These are phyloP conservation scores for Synergus laeviventris DNA, from an alignment of 2,888 invertebrate species.

Conservation along the genomic window DNA sequence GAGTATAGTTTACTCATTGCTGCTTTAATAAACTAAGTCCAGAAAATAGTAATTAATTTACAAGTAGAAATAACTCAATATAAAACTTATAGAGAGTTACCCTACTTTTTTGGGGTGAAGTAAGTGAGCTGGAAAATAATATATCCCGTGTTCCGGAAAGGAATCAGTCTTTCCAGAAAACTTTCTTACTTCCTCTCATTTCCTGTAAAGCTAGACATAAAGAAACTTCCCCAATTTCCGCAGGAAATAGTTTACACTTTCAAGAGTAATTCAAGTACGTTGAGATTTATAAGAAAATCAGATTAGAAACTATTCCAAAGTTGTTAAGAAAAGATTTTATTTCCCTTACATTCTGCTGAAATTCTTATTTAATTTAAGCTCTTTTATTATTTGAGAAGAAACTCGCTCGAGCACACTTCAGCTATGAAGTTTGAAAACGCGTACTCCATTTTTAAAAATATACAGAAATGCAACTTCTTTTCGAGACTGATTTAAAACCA, in stretches of 20 bases:
- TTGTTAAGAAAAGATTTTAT: not conserved
- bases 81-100: not conserved
- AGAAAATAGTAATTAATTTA: not conserved
- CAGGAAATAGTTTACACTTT: not conserved
- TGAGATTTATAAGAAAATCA: constrained; percentile 9
- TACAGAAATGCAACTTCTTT: too few species aligned
- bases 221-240: constrained; percentile 4
- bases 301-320: constrained; percentile 5
- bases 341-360: not conserved
- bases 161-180: not conserved
- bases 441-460: too few species aligned
- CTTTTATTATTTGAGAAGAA: not conserved
- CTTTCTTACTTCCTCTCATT: not conserved
- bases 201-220: constrained; percentile 13
- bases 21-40: not conserved
- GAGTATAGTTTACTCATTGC: too few species aligned
- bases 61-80: not conserved
- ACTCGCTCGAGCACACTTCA: not conserved
- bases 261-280: not conserved
- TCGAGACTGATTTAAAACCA: too few species aligned
- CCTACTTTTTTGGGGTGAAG: not conserved
- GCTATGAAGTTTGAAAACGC: not conserved
- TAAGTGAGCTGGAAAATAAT: not conserved
- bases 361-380: not conserved
- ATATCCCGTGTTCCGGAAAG: not conserved